A percentile compares a stretch with the other conserved stretches of the same genome.
Conservation (phyloP, 2,113 vertebrate genomes). For the Mus spicilegus region DNA sequence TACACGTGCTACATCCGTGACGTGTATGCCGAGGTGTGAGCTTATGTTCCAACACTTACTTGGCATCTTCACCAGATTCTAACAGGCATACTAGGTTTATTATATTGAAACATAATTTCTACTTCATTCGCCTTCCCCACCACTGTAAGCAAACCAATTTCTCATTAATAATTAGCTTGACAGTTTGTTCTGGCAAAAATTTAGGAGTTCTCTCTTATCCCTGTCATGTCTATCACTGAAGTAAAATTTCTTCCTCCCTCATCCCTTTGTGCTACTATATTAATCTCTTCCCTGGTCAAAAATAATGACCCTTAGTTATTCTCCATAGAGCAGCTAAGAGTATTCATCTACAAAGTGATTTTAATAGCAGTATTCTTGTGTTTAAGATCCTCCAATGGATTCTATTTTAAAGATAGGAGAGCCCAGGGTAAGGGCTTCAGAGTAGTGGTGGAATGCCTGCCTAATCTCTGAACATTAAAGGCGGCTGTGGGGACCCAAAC, state of each 20-base stretch:
- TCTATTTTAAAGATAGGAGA: conserved; percentile 39
- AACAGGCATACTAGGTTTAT: neutral
- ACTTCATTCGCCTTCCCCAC: neutral
- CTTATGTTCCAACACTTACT: neutral
- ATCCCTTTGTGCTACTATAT: neutral
- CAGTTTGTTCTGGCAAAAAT: neutral
- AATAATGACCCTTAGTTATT: neutral
- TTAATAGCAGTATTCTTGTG: neutral
- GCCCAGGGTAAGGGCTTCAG: neutral
- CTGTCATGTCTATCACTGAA: neutral
- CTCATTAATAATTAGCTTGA: neutral
- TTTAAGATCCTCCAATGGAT: neutral
- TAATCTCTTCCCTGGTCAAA: neutral
- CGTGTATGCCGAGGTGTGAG: neutral
- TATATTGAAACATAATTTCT: neutral
- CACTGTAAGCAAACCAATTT: conserved; percentile 1
- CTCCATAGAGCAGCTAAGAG: neutral
- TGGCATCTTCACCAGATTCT: neutral
- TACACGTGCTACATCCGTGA: neutral
- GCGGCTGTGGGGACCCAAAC: neutral
- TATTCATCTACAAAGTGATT: neutral
- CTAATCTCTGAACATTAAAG: neutral
- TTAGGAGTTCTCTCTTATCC: neutral
- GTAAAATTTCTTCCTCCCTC: neutral
- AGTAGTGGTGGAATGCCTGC: neutral